phyloP scores from a whole-genome alignment of 2,797 vertebrate species.

The Mormyrus hasselquistii region DNA sequence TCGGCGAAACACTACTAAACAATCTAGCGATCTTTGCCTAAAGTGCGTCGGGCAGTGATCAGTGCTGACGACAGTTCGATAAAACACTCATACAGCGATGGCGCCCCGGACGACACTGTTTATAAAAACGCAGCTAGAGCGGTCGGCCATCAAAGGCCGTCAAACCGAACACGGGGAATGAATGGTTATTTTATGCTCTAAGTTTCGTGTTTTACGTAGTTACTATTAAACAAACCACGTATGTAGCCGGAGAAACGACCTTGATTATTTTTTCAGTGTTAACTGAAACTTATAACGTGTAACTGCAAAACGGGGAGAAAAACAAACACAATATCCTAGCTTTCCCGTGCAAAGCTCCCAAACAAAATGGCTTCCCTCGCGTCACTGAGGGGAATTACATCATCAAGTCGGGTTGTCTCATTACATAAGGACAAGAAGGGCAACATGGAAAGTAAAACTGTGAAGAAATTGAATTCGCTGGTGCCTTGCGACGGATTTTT shows the following conservation, averaged over 20 bases:
- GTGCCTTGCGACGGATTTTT: background rate
- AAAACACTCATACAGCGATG: too few species aligned
- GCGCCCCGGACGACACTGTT: background rate
- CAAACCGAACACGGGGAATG: slow-evolving; percentile 51
- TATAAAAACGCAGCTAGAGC: slow-evolving; percentile 27
- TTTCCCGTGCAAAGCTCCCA: slow-evolving; percentile 43
- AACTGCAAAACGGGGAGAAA: background rate
- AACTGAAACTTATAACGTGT: background rate
- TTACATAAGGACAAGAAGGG: slow-evolving; percentile 6
- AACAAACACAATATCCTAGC: slow-evolving; percentile 35
- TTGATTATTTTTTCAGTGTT: too few species aligned
- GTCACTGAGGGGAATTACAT: slow-evolving; percentile 49
- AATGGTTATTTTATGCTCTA: slow-evolving; percentile 24
- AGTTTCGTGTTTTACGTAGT: slow-evolving; percentile 1
- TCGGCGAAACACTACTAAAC: background rate
- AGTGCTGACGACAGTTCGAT: background rate
- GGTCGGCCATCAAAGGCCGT: slow-evolving; percentile 37
- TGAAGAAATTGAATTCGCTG: background rate
- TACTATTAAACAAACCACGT: background rate
- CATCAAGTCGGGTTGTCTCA: slow-evolving; percentile 39
- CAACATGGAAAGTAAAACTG: background rate
- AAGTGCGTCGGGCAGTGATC: too few species aligned
- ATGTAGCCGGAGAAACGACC: background rate
- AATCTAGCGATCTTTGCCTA: background rate
- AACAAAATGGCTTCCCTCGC: slow-evolving; percentile 69